Evolutionary conservation across 1,140 invertebrate genomes (phyloP).

Genomic region (Drosophila tani): DNA sequence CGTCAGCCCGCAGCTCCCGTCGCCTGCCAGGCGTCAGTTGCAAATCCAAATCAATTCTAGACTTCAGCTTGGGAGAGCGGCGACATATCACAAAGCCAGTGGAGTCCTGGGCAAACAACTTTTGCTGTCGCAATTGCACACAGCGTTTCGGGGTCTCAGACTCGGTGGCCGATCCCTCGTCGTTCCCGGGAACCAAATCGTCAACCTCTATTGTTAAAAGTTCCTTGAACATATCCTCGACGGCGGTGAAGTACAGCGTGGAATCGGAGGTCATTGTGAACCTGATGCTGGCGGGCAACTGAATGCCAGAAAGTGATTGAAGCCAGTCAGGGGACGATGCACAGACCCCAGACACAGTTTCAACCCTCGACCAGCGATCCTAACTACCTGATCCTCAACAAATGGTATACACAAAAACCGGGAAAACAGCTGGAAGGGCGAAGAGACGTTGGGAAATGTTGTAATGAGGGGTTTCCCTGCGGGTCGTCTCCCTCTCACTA

Average conservation of each 20-base stretch:
- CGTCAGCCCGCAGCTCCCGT: conserved; percentile 12
- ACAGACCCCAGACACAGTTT: conserved; percentile 26
- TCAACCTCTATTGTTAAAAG: conserved; percentile 30
- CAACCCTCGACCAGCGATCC: conserved; percentile 46
- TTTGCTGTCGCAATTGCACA: conserved; percentile 56
- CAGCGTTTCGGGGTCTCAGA: conserved; percentile 51
- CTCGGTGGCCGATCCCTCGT: conserved; percentile 1
- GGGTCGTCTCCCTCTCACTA: conserved; percentile 15
- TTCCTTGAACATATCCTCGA: conserved; percentile 66
- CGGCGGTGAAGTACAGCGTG: conserved; percentile 60
- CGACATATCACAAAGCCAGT: conserved; percentile 50
- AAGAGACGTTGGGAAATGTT: conserved; percentile 19
- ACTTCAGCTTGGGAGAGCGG: conserved; percentile 21
- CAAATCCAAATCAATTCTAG: not conserved
- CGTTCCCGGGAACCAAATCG: conserved; percentile 1
- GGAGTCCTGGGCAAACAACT: conserved; percentile 51
- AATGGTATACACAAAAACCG: conserved; percentile 30
- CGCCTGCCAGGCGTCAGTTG: conserved; percentile 29
- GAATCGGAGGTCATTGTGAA: conserved; percentile 60
- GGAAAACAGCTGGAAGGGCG: conserved; percentile 29
- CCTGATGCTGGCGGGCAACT: conserved; percentile 67
- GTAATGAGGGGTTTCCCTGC: conserved; percentile 52
- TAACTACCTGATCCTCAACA: conserved; percentile 55
- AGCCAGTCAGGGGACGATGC: conserved; percentile 34
- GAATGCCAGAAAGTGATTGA: conserved; percentile 55